These are phyloP conservation scores for Teleiodes luculella DNA, from an alignment of 2,888 invertebrate genomes.

Conservation along the genomic window DNA sequence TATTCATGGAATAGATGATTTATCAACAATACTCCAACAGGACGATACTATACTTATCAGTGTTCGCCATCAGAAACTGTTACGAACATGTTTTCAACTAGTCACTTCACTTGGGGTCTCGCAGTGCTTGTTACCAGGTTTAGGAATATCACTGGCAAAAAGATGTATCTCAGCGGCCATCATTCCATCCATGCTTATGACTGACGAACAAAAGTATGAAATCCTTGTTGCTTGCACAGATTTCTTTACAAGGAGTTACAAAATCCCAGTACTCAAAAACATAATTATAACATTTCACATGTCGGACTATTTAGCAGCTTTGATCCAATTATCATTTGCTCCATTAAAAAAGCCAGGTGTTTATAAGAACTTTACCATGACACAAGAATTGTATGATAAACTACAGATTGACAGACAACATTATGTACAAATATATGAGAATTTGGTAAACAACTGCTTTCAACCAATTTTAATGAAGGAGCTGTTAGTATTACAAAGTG, in stretches of 20 bases:
- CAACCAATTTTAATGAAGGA: conserved; percentile 82
- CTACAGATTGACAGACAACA: conserved; percentile 70
- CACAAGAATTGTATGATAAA: conserved; percentile 72
- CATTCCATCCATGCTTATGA: conserved; percentile 48
- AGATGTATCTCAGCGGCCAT: conserved; percentile 55
- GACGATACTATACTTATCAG: conserved; percentile 74
- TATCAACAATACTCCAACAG: conserved; percentile 44
- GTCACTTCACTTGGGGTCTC: conserved; percentile 82
- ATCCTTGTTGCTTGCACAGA: conserved; percentile 69
- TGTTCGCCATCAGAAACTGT: conserved; percentile 81
- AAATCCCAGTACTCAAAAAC: conserved; percentile 72
- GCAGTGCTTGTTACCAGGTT: conserved; percentile 81
- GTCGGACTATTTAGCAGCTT: conserved; percentile 80
- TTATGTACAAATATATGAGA: conserved; percentile 70
- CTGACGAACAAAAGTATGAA: conserved; percentile 73
- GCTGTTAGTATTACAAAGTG: conserved; percentile 81
- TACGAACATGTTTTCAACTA: conserved; percentile 81
- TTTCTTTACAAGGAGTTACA: conserved; percentile 68
- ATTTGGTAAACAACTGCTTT: conserved; percentile 76
- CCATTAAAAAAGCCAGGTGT: conserved; percentile 80
- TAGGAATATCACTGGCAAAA: conserved; percentile 75
- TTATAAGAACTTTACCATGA: conserved; percentile 71
- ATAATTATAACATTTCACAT: conserved; percentile 78
- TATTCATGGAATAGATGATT: conserved; percentile 59
- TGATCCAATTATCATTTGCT: conserved; percentile 84